Percentiles rank a stretch among this genome's conserved stretches.
phyloP scores from a whole-genome alignment of 2,113 vertebrate genomes.

The Neoarius graeffei region DNA sequence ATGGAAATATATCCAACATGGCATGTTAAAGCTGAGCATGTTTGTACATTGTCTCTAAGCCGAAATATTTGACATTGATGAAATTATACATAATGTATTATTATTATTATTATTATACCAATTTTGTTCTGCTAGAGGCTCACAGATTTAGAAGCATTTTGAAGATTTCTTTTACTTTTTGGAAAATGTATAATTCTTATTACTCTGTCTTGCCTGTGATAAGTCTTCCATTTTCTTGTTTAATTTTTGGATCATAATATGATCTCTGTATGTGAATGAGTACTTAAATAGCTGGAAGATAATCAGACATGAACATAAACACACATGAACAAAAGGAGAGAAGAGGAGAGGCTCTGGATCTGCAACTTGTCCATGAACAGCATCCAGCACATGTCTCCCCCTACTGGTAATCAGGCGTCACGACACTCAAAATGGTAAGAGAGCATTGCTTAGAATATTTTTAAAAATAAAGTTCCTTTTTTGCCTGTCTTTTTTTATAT shows the following conservation, averaged over 20 bases:
- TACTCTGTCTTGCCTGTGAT: conserved; percentile 38
- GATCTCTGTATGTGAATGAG: conserved; percentile 49
- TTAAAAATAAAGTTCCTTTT: not conserved
- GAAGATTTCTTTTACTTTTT: not conserved
- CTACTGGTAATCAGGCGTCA: conserved; percentile 34
- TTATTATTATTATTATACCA: not conserved
- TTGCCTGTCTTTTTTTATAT: not conserved
- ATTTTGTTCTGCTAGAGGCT: not conserved
- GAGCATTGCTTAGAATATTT: not conserved
- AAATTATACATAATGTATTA: not conserved
- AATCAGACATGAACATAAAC: conserved; percentile 53
- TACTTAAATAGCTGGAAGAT: conserved; percentile 51
- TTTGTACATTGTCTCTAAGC: no score
- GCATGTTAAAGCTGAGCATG: not conserved
- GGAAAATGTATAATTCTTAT: conserved; percentile 11
- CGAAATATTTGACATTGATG: no score
- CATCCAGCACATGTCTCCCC: conserved; percentile 51
- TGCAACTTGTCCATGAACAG: not conserved
- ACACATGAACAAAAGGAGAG: conserved; percentile 1
- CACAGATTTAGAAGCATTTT: not conserved
- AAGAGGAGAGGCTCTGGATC: not conserved
- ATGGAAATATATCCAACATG: not conserved
- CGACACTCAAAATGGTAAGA: not conserved
- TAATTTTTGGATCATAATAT: conserved; percentile 47
- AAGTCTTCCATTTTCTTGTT: conserved; percentile 44